These are phyloP conservation scores for Hetaerina americana DNA, from an alignment of 1,140 invertebrate species.

Conservation along the genomic window DNA sequence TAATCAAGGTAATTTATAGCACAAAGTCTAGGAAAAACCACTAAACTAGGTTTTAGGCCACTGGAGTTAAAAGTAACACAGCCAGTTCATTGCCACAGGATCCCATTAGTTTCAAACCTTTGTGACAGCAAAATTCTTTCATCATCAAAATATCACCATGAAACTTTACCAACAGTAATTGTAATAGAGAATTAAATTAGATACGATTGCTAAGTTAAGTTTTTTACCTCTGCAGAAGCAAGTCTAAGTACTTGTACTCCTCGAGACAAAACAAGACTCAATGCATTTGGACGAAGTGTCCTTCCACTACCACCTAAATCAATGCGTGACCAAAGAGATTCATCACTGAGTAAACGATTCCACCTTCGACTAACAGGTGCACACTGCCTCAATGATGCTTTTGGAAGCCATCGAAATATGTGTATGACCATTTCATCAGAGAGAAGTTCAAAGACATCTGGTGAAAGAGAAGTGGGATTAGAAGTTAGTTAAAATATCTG, in stretches of 20 bases:
- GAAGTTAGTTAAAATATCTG: background rate
- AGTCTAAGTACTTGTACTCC: conserved; percentile 61
- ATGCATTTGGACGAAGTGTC: conserved; percentile 43
- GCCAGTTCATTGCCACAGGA: too few species aligned
- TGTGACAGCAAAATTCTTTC: too few species aligned
- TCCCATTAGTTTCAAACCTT: too few species aligned
- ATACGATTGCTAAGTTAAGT: too few species aligned
- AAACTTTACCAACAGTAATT: too few species aligned
- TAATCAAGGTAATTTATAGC: too few species aligned
- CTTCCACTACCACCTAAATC: conserved; percentile 51
- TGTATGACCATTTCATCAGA: conserved; percentile 75
- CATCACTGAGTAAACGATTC: conserved; percentile 61
- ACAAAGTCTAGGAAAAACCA: too few species aligned
- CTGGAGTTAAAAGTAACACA: too few species aligned
- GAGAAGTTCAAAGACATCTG: conserved; percentile 32
- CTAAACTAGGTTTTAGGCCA: too few species aligned
- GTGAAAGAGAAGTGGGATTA: background rate
- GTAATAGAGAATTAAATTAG: too few species aligned
- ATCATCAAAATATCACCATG: too few species aligned
- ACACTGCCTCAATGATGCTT: conserved; percentile 53
- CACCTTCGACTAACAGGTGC: conserved; percentile 53
- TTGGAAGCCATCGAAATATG: conserved; percentile 69
- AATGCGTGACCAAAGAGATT: conserved; percentile 68
- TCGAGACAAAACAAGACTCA: conserved; percentile 54
- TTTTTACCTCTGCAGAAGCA: conserved; percentile 53